Percentiles rank a stretch among this genome's conserved stretches.
phyloP scores from a whole-genome alignment of 2,113 vertebrate species.

The Zosterops japonicus region DNA sequence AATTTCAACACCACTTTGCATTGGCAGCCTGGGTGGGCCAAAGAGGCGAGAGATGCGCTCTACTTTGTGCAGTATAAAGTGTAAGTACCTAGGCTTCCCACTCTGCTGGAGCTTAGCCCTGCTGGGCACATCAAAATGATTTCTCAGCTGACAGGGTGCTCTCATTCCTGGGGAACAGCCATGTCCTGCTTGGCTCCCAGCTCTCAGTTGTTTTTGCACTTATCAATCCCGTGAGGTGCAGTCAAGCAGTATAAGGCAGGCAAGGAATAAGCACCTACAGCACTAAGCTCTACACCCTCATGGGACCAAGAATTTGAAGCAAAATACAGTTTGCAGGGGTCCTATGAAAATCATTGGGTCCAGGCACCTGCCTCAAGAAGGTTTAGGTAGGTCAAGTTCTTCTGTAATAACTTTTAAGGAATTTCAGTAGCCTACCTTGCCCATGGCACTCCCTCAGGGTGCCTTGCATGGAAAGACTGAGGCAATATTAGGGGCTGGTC shows the following conservation, averaged over 20 bases:
- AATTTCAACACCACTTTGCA: slow-evolving; percentile 73
- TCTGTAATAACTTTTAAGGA: background rate
- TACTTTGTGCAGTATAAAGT: slow-evolving; percentile 78
- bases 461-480: background rate
- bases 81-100: slow-evolving; percentile 34
- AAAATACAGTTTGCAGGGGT: background rate
- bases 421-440: background rate
- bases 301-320: background rate
- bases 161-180: background rate
- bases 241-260: background rate
- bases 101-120: background rate
- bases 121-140: background rate
- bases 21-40: slow-evolving; percentile 63
- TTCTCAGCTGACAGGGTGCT: background rate
- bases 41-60: background rate
- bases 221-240: background rate
- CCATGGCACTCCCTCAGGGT: rapidly evolving
- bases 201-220: background rate
- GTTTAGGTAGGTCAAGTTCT: background rate
- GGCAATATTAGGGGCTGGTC: background rate
- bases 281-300: background rate
- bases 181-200: background rate
- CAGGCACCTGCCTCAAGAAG: background rate
- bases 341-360: background rate
- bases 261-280: background rate